Base-by-base conservation (phyloP, 2,113 vertebrate genomes). In the Verasper variegatus region DNA sequence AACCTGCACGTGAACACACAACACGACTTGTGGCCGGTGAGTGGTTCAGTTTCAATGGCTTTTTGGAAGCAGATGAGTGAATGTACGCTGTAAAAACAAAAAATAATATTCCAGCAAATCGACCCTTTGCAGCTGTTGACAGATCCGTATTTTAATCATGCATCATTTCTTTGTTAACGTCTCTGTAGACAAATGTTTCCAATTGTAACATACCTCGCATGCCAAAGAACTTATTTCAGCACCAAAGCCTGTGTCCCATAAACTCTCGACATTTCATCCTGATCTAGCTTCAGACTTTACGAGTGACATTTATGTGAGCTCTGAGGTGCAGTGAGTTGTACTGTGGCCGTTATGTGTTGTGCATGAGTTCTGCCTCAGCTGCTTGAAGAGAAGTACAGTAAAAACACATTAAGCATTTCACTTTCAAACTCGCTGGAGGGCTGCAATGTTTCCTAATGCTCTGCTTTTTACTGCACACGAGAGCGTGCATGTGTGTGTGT, bases 381-480 rank as follows among this genome's bases (percentile, higher is more conserved):
- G 4, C 63, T 66, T 81, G 81, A 74, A 84, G 63, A 79, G 65
- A 86, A 59, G 63, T 81, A 85, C 82, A 88, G 83, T 86, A 77
- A 90, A 88, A 90, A 78, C 63, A 69, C 86, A 87, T 87, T 76
- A 87, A 80, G 87, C 64, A 76, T 84, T 89, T 89, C 71, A 82
- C 58, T 82, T 77, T 42, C 1, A 68, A 84, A 80, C 80, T 89
- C 80, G 79, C 83, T 71, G 76, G 69, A 88, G 78, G 69, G 67
- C 76, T 85, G 66, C 79, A 81, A 63, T 61, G 72, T 81, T 76
- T 82, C 79, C 74, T 76, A 78, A 88, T 74, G 82, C 68, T 73
- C 58, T 49, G 26, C 23, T 75, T 82, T 88, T 88, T 81, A 84
- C 77, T 66, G 67, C 54, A 18, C 65, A 71, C 40, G 52, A 56